These are phyloP conservation scores for Stenotaenia linearis DNA, from an alignment of 2,888 invertebrate genomes.

Conservation along the genomic window DNA sequence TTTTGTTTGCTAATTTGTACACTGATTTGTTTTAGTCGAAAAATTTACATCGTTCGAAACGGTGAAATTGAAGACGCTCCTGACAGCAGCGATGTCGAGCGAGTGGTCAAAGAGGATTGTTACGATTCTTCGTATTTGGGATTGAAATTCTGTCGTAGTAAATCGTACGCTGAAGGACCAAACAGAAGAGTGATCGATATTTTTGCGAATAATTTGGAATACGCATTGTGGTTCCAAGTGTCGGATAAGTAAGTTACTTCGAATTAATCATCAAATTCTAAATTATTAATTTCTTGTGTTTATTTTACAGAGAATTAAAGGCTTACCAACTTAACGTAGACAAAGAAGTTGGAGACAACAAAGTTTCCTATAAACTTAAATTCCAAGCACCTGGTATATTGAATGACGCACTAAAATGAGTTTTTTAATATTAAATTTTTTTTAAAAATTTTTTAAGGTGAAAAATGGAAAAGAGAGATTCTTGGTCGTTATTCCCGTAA, in stretches of 20 bases:
- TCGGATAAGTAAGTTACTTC: slow-evolving; percentile 11
- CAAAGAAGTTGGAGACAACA: neutral
- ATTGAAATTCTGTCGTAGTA: neutral
- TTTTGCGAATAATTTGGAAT: slow-evolving; percentile 2
- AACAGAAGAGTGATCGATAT: neutral
- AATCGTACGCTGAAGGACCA: neutral
- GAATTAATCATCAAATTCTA: neutral
- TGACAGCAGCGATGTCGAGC: too few species aligned
- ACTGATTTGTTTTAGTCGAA: neutral
- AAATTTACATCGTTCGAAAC: neutral
- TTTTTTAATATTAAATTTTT: neutral
- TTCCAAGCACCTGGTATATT: slow-evolving; percentile 29
- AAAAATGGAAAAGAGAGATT: slow-evolving; percentile 29
- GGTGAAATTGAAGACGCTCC: neutral
- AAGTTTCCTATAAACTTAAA: neutral
- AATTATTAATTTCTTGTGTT: neutral
- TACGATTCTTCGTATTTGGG: slow-evolving; percentile 10
- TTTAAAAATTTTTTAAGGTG: neutral
- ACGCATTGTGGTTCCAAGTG: neutral
- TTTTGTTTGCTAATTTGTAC: neutral
- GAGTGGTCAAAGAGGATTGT: too few species aligned
- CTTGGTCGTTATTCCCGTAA: neutral
- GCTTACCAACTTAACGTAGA: neutral
- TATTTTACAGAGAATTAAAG: slow-evolving; percentile 13
- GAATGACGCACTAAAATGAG: neutral